phyloP scores from a whole-genome alignment of 1,140 invertebrate species.

The Pseudomyrmex dendroicus region DNA sequence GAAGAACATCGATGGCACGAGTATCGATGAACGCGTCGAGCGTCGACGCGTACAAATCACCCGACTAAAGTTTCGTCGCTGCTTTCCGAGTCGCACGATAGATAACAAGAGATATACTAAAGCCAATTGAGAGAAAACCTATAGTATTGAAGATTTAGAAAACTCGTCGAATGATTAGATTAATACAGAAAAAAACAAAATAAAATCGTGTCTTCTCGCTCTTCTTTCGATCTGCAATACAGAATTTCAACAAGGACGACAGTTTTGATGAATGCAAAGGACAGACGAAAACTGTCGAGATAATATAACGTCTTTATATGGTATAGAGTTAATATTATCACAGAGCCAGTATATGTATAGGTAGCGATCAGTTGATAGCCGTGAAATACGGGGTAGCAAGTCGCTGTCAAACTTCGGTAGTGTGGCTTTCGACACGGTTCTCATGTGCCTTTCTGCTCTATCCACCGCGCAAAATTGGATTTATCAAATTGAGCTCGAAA shows the following conservation, averaged over 20 bases:
- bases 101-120: constrained; percentile 1
- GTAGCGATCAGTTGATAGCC: constrained; percentile 56
- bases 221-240: not conserved
- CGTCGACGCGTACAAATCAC: constrained; percentile 51
- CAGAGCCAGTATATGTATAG: constrained; percentile 16
- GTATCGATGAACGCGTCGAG: constrained; percentile 53
- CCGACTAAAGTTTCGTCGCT: constrained; percentile 64
- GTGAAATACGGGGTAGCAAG: constrained; percentile 62
- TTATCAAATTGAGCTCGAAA: constrained; percentile 69
- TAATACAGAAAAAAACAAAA: constrained; percentile 57
- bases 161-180: constrained; percentile 67
- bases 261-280: not conserved
- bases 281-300: constrained; percentile 22
- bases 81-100: constrained; percentile 15
- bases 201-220: not conserved
- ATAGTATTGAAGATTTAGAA: not conserved
- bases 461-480: constrained; percentile 76
- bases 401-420: constrained; percentile 64
- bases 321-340: constrained; percentile 10
- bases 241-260: not conserved
- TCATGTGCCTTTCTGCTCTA: constrained; percentile 77
- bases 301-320: constrained; percentile 48
- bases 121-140: not conserved
- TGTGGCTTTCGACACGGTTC: constrained; percentile 70
- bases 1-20: constrained; percentile 37